Base-by-base conservation (phyloP, 2,113 vertebrate species). In the Chrysemys picta region DNA sequence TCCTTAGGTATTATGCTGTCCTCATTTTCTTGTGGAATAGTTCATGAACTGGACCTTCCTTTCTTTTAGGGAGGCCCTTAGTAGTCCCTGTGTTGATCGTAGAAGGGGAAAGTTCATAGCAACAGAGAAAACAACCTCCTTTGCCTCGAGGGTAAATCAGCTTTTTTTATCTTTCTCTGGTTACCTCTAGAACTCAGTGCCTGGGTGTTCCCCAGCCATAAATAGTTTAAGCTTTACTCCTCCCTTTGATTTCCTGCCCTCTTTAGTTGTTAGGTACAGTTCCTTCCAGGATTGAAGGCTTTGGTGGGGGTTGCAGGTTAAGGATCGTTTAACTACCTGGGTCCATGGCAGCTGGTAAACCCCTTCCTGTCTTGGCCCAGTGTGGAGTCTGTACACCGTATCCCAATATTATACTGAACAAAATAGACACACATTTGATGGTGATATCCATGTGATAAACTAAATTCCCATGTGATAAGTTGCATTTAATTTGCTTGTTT, bases 301-400 rank as follows among this genome's bases (percentile, higher is more conserved):
- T 0, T n/a, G 31, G 16, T 16, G 7, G 35, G 0, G 92, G 45
- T 0, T 85, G 10, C 45, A 84, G 54, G 35, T 8, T 57, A 25
- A 38, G 76, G 80, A 62, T 75, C 25, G 8, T 76, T 38, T 54
- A 27, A 69, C 3, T n/a, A 19, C 31, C 65, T 69, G 31, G 65
- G 35, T n/a, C n/a, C 35, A 10, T 17, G n/a, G 35, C 65, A 72
- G 8, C 8, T 72, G 65, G 65, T 72, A 8, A 72, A 72, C 35
- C 17, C 57, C 25, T 59, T 59, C 57, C 27, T 72, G 17, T 72
- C 65, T 72, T 72, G 8, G 27, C 9, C n/a, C 65, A 72, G 31
- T 21, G 9, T n/a, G 35, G 16, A 72, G 35, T 72, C 65, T 72
- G 35, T n/a, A 38, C 31, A 17, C 35, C 17, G 13, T 49, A 6